Evolutionary conservation across 1,140 invertebrate species (phyloP).

Genomic region (Homalodisca vitripennis): DNA sequence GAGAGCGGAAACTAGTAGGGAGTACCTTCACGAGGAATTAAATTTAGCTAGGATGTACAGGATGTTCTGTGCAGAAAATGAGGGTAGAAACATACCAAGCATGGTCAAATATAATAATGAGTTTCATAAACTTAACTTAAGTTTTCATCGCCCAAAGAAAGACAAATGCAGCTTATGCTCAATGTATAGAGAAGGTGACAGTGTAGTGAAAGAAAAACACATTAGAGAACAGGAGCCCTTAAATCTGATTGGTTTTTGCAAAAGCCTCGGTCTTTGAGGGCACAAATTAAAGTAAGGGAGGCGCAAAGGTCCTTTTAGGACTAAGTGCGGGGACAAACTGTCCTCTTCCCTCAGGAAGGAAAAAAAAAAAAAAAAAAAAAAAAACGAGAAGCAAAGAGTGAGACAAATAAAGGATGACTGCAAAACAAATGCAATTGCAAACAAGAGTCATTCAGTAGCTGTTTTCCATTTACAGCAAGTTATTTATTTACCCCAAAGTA

Average conservation of each 20-base stretch:
- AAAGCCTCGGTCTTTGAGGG: too few species aligned
- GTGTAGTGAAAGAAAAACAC: background rate
- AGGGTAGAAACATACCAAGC: background rate
- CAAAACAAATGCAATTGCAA: background rate
- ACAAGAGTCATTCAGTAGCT: background rate
- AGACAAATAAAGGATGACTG: background rate
- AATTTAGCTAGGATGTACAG: background rate
- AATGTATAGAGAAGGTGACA: background rate
- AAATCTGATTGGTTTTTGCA: too few species aligned
- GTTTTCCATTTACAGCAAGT: background rate
- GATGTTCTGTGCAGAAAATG: background rate
- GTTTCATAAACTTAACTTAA: background rate
- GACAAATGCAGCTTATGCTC: too few species aligned
- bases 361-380: background rate
- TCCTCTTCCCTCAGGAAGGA: too few species aligned
- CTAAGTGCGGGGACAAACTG: too few species aligned
- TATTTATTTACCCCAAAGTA: background rate
- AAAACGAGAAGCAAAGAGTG: background rate
- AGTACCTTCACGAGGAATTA: background rate
- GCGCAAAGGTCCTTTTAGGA: too few species aligned
- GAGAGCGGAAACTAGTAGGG: background rate
- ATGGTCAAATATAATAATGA: background rate
- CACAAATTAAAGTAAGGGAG: too few species aligned
- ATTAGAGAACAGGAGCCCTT: too few species aligned
- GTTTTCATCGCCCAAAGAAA: background rate